Evolutionary conservation across 2,888 invertebrate species (phyloP).

Genomic region (Scelioninae gen. 1): DNA sequence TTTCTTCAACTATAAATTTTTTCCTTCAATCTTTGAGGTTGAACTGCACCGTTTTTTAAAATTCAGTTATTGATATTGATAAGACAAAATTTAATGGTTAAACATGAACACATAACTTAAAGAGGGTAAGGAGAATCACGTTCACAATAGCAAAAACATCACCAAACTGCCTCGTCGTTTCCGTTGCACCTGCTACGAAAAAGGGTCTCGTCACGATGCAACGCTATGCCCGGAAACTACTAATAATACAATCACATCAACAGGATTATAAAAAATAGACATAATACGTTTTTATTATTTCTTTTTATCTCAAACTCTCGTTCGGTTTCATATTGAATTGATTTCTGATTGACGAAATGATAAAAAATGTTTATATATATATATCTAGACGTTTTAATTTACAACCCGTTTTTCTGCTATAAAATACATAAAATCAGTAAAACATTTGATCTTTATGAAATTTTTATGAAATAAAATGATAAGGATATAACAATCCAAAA

Average conservation of each 20-base stretch:
- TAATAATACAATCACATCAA: slow-evolving; percentile 49
- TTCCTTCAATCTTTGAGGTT: slow-evolving; percentile 39
- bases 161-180: slow-evolving; percentile 66
- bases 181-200: slow-evolving; percentile 72
- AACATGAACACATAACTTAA: slow-evolving; percentile 49
- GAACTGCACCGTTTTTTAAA: slow-evolving; percentile 25
- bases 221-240: slow-evolving; percentile 64
- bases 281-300: slow-evolving; percentile 21
- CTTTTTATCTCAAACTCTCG: too few relatives aligned
- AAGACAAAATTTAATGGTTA: slow-evolving; percentile 44
- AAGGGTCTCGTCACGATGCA: slow-evolving; percentile 66
- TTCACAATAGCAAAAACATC: slow-evolving; percentile 57
- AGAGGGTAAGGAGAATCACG: slow-evolving; percentile 60
- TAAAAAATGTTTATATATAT: too few relatives aligned
- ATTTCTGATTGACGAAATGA: too few relatives aligned
- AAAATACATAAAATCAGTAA: too few relatives aligned
- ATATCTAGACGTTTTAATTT: too few relatives aligned
- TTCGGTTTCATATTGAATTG: too few relatives aligned
- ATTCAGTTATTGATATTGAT: slow-evolving; percentile 45
- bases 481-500: too few relatives aligned
- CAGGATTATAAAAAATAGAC: slow-evolving; percentile 13
- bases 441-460: too few relatives aligned
- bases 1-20: slow-evolving; percentile 22
- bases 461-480: too few relatives aligned
- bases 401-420: too few relatives aligned